phyloP scores from a whole-genome alignment of 2,888 invertebrate species.

The Cryptus armator region DNA sequence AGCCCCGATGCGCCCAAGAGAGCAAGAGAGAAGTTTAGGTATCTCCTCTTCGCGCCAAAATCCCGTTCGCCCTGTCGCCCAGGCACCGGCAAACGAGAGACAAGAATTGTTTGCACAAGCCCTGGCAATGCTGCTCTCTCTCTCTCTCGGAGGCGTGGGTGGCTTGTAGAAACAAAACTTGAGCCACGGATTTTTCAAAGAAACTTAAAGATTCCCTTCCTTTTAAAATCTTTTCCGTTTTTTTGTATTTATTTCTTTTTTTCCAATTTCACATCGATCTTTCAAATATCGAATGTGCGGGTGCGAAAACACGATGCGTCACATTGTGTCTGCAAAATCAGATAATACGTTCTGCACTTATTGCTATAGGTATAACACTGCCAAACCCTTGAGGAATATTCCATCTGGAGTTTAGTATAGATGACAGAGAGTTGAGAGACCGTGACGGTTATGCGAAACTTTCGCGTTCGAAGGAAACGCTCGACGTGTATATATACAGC shows the following conservation, averaged over 20 bases:
- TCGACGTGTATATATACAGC: not conserved
- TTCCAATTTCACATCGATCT: constrained; percentile 43
- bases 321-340: constrained; percentile 10
- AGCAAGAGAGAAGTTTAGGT: not conserved
- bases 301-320: constrained; percentile 1
- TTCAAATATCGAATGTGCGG: not conserved
- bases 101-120: constrained; percentile 65
- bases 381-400: not conserved
- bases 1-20: constrained; percentile 18
- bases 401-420: not conserved
- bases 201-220: not conserved
- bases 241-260: constrained; percentile 41
- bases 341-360: not conserved
- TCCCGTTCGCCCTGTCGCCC: constrained; percentile 33
- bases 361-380: not conserved
- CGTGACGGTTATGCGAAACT: constrained; percentile 43
- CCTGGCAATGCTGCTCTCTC: constrained; percentile 28
- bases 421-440: constrained; percentile 11
- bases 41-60: constrained; percentile 59
- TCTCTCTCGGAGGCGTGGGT: not conserved
- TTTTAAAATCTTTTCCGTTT: constrained; percentile 37
- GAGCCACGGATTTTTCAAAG: not conserved
- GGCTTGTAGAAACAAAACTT: not conserved
- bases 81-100: constrained; percentile 33
- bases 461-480: constrained; percentile 40